These are phyloP conservation scores for Phyllotreta striolata DNA, from an alignment of 2,888 invertebrate species.

Conservation along the genomic window DNA sequence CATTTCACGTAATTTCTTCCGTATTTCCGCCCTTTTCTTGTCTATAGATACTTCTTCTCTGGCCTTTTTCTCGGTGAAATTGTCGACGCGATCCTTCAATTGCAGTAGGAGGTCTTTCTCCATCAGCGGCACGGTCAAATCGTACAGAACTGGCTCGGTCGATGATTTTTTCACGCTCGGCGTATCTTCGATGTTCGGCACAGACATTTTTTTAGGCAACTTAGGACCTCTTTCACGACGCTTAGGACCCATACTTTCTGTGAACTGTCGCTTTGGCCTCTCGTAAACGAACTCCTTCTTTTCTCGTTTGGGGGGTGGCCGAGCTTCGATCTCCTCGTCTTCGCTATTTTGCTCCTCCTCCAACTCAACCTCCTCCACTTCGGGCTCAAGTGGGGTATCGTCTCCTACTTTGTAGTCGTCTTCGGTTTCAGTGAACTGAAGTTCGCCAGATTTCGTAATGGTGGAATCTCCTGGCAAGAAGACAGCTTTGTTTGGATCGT, in stretches of 20 bases:
- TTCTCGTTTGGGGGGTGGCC: conserved; percentile 47
- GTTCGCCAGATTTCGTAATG: conserved; percentile 57
- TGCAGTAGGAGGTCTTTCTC: conserved; percentile 57
- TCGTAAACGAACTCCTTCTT: conserved; percentile 56
- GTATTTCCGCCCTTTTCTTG: conserved; percentile 55
- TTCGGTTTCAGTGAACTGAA: conserved; percentile 58
- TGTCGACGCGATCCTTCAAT: conserved; percentile 57
- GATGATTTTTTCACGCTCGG: conserved; percentile 24
- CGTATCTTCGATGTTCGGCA: conserved; percentile 25
- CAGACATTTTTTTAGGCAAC: conserved; percentile 36
- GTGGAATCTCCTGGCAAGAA: conserved; percentile 60
- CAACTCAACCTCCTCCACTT: conserved; percentile 49
- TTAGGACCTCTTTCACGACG: conserved; percentile 54
- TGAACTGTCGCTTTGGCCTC: conserved; percentile 55
- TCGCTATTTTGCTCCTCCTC: conserved; percentile 55
- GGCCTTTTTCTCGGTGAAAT: conserved; percentile 57
- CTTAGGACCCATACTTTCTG: conserved; percentile 56
- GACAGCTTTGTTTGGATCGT: conserved; percentile 63
- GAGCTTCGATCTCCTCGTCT: conserved; percentile 48
- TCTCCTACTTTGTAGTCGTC: conserved; percentile 60
- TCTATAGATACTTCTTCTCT: conserved; percentile 56
- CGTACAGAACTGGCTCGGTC: conserved; percentile 47
- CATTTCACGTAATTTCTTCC: conserved; percentile 52
- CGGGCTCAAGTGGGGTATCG: conserved; percentile 47
- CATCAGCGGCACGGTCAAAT: conserved; percentile 51